A percentile compares a stretch with the other conserved stretches of the same genome.
phyloP scores from a whole-genome alignment of 2,113 vertebrate species.

The Potamarius usumacintae region DNA sequence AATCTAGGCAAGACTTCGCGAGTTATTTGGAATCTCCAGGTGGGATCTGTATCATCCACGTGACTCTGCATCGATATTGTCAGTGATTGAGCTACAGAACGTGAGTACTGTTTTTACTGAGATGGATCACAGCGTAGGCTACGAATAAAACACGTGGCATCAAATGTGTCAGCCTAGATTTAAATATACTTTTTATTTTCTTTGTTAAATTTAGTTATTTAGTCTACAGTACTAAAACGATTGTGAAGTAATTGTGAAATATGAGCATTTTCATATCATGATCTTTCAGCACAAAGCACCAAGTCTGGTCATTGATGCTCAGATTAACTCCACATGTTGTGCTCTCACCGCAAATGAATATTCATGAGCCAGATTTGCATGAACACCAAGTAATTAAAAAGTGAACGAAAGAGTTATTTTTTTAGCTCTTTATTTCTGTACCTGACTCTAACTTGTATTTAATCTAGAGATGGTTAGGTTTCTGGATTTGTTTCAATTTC shows the following conservation, averaged over 20 bases:
- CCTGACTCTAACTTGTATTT: background rate
- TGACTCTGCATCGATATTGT: background rate
- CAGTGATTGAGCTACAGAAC: background rate
- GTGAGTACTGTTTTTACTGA: slow-evolving; percentile 31
- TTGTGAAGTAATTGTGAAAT: background rate
- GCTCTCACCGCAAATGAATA: slow-evolving; percentile 1
- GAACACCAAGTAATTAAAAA: slow-evolving; percentile 31
- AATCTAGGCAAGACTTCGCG: background rate
- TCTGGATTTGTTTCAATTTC: background rate
- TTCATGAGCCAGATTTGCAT: slow-evolving; percentile 18
- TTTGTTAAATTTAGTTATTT: background rate
- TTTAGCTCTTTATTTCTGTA: background rate
- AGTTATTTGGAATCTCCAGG: slow-evolving; percentile 21
- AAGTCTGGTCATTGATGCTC: background rate
- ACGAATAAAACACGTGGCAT: background rate
- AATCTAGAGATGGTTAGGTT: background rate
- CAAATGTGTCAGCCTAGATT: background rate
- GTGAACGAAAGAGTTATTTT: too few species aligned
- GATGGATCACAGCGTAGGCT: background rate
- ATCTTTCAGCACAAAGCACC: background rate
- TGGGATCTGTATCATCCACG: slow-evolving; percentile 49
- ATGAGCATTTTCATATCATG: background rate
- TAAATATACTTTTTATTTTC: background rate
- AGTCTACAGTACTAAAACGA: background rate
- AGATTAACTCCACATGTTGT: slow-evolving; percentile 1